Percentiles rank a stretch among this genome's conserved stretches.
These are phyloP conservation scores for Lathronympha strigana DNA, from an alignment of 2,888 invertebrate genomes.

Conservation along the genomic window DNA sequence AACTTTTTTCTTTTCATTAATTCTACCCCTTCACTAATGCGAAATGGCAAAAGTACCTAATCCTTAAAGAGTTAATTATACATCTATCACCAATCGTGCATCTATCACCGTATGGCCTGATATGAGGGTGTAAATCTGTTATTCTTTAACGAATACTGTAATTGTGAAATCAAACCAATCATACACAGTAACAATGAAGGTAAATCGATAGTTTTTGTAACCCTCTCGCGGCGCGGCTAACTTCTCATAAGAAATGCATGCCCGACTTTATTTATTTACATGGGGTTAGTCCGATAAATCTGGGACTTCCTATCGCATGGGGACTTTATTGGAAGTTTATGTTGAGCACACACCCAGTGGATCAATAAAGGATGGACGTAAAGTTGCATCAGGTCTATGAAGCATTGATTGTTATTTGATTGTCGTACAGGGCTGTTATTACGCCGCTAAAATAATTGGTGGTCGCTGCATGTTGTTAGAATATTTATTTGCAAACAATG, in stretches of 20 bases:
- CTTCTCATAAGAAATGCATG: constrained; percentile 81
- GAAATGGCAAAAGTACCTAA: neutral
- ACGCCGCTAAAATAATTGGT: constrained; percentile 34
- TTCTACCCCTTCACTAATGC: neutral
- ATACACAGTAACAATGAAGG: constrained; percentile 58
- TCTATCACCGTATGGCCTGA: neutral
- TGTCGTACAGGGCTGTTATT: constrained; percentile 36
- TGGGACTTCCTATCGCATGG: constrained; percentile 72
- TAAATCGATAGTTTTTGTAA: constrained; percentile 73
- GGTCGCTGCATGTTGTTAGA: constrained; percentile 12
- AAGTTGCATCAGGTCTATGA: constrained; percentile 57
- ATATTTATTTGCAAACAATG: constrained; percentile 23
- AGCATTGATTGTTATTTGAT: constrained; percentile 47
- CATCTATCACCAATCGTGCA: neutral
- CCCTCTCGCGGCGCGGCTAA: constrained; percentile 59
- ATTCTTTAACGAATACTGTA: constrained; percentile 12
- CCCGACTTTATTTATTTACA: constrained; percentile 81
- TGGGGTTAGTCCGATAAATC: constrained; percentile 82
- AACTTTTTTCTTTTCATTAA: neutral
- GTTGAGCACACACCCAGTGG: constrained; percentile 75
- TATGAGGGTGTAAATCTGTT: constrained; percentile 8
- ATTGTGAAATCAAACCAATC: constrained; percentile 28
- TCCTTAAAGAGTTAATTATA: too few species aligned
- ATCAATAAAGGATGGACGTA: constrained; percentile 72
- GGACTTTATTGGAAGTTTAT: constrained; percentile 83